phyloP scores from a whole-genome alignment of 2,113 vertebrate genomes.

The Melanotaenia duboulayi region DNA sequence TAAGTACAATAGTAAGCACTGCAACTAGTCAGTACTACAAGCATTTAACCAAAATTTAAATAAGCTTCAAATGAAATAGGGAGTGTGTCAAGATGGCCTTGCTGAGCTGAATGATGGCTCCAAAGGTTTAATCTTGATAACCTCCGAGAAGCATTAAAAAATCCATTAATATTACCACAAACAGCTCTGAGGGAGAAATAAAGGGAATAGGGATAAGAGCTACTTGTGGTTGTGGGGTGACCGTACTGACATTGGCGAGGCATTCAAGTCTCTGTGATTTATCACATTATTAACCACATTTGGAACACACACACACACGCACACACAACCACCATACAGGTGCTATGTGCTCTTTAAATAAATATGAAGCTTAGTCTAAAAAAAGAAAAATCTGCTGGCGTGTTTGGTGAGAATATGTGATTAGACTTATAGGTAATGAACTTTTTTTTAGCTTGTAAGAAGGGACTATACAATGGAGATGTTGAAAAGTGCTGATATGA shows the following conservation, averaged over 20 bases:
- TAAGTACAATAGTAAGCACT: slow-evolving; percentile 8
- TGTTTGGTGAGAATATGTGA: slow-evolving; percentile 3
- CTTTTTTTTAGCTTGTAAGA: background rate
- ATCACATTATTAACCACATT: slow-evolving; percentile 66
- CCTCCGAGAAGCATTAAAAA: slow-evolving; percentile 55
- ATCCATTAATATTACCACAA: slow-evolving; percentile 59
- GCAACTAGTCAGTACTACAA: background rate
- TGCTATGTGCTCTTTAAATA: slow-evolving; percentile 29
- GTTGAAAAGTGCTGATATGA: background rate
- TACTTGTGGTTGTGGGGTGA: slow-evolving; percentile 36
- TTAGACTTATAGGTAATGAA: background rate
- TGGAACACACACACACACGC: slow-evolving; percentile 38
- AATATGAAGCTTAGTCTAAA: slow-evolving; percentile 24
- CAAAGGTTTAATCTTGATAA: slow-evolving; percentile 64
- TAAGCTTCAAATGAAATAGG: slow-evolving; percentile 39
- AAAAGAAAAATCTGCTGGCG: slow-evolving; percentile 25
- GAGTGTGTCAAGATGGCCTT: slow-evolving; percentile 27
- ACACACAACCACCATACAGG: slow-evolving; percentile 46
- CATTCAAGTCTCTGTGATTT: slow-evolving; percentile 69
- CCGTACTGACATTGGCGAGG: slow-evolving; percentile 68
- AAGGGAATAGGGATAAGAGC: slow-evolving; percentile 34
- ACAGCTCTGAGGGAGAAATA: slow-evolving; percentile 61
- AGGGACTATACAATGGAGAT: background rate
- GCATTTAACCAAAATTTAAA: slow-evolving; percentile 40
- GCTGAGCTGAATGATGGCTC: slow-evolving; percentile 39